A percentile compares a stretch with the other conserved stretches of the same genome.
phyloP scores from a whole-genome alignment of 2,113 vertebrate genomes.

The Brienomyrus brachyistius region DNA sequence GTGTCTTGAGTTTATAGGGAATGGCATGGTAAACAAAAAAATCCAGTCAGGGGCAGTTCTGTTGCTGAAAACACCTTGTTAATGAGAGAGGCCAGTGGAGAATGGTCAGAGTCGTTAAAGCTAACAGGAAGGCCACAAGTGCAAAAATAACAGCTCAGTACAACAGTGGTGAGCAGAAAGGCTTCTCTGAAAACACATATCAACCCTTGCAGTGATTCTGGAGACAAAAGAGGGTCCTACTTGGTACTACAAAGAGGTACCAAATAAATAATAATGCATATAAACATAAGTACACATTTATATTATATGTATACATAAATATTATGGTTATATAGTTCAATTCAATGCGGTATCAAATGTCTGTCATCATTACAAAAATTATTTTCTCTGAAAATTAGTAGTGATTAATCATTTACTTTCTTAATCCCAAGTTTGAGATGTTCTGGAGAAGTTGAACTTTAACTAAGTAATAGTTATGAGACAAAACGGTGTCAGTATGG shows the following conservation, averaged over 20 bases:
- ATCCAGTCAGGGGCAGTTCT: background rate
- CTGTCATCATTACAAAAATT: background rate
- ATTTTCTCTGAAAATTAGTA: background rate
- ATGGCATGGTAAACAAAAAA: background rate
- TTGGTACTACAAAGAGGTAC: background rate
- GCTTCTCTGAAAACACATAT: background rate
- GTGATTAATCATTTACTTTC: background rate
- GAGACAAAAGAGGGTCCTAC: background rate
- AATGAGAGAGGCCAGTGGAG: background rate
- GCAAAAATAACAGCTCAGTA: constrained; percentile 4
- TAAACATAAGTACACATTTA: background rate
- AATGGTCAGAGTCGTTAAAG: constrained; percentile 1
- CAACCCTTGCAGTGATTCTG: background rate
- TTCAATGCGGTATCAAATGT: background rate
- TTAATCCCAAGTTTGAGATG: background rate
- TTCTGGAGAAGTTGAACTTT: background rate
- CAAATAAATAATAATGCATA: background rate
- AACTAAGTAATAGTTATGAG: background rate
- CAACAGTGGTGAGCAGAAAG: background rate
- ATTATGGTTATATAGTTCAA: background rate
- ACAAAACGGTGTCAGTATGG: background rate
- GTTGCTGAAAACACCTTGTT: background rate
- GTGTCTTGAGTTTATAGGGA: background rate
- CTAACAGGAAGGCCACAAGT: background rate
- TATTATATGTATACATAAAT: background rate